Evolutionary conservation across 2,888 invertebrate genomes (phyloP), one percentile per base, ranked within the genome.

Genomic region (Oligia strigilis): DNA sequence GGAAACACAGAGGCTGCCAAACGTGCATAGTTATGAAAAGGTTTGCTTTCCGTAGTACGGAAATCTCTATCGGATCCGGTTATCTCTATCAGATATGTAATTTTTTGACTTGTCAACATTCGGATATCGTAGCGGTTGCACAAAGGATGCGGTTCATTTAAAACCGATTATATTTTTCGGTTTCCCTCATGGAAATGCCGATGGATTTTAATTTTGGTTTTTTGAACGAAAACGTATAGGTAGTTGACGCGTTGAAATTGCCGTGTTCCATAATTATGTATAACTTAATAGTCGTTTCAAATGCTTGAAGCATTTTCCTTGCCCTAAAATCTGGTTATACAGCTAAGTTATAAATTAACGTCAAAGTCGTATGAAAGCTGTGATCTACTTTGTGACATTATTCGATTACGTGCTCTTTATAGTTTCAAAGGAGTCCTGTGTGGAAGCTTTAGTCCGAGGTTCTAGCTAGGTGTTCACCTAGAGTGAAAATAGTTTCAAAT

Each of bases 231-330:
- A 40, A 17, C 3, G 17, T n/a, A 9, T 13, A 43, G 5, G 11
- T 29, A 55, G 6, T 19, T 67, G 13, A 55, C 4, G 23, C 55
- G 29, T 65, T 46, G 1, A 23, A 78, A 55, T 55, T 40, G 36
- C n/a, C 58, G 6, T 23, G 55, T 29, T 71, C 43, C 13, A 62
- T 72, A 66, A 70, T 17, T 72, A 52, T n/a, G n/a, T 43, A n/a
- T 4, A 64, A 74, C 17, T 70, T 78, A 11, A 9, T 49, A 73
- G 19, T 17, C 40, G 58, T 70, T 80, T 74, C 40, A 70, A 70
- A 80, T 29, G 80, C 64, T 80, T 80, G 17, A 80, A 80, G 43
- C 46, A 79, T 36, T 55, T 72, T 73, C 19, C 64, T 40, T 23
- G 17, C 52, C 19, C 62, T 19, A 13, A 23, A 70, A 58, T 58